Evolutionary conservation across 2,888 invertebrate genomes (phyloP), one percentile per base, ranked within the genome.

Genomic region (Cybosia mesomella): DNA sequence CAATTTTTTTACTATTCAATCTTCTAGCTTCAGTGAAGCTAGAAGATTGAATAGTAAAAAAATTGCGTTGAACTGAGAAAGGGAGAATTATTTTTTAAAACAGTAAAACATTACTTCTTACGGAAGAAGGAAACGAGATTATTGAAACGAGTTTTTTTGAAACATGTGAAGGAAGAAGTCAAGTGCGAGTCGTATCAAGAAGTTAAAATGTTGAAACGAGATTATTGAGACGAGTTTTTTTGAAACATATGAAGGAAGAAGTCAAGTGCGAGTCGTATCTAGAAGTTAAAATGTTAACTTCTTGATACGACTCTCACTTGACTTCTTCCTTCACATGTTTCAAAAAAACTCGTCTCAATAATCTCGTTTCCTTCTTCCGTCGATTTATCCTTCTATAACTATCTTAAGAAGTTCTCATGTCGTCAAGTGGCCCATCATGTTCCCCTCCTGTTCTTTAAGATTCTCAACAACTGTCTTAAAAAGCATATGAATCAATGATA

Each of bases 401-500:
- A 18, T 43, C 54, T 22, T 54, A 22, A 54, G 22, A 22, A 21
- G 13, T 22, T 21, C 11, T 53, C 2, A 54, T 54, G n/a, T 22
- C 13, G 2, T 21, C 11, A 22, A 55, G 24, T 13, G 2, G 13
- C 24, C 22, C 13, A 55, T 22, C 15, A 22, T 5, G 54, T 21
- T 55, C 11, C 54, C 54, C 24, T 21, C n/a, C 21, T 55, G 3
- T 24, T 24, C 11, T 22, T 55, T 55, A 13, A 21, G 8, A 53
- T 53, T 13, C 11, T 34, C 34, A 32, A 34, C 22, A 63, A 36
- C 32, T 54, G 9, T 49, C 54, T 70, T 49, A 58, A n/a, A 28
- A 58, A 64, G 72, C 70, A 70, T 61, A 62, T 66, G 3, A 72
- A 81, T 84, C 83, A 85, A 73, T 75, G 81, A 84, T 84, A 84